phyloP scores from a whole-genome alignment of 2,888 invertebrate genomes.

The Microctonus hyperodae region DNA sequence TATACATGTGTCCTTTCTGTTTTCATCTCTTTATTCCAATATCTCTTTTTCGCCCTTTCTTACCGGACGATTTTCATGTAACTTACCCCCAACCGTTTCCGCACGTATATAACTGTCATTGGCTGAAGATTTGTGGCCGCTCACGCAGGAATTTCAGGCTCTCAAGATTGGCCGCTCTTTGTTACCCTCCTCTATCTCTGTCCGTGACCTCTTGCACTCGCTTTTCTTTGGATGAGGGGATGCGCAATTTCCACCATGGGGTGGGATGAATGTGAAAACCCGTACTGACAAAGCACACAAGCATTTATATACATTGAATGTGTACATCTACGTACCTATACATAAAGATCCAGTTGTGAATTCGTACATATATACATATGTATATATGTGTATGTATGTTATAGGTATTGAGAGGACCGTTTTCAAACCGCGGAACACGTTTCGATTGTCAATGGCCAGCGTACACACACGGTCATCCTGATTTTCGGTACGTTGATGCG shows the following conservation, averaged over 20 bases:
- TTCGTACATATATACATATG: no score
- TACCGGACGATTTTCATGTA: slow-evolving; percentile 21
- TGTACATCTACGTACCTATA: no score
- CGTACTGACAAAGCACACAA: not conserved
- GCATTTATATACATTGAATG: slow-evolving; percentile 11
- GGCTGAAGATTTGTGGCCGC: slow-evolving; percentile 38
- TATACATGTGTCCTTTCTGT: slow-evolving; percentile 28
- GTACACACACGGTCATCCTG: not conserved
- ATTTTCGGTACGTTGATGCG: slow-evolving; percentile 5
- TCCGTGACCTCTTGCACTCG: not conserved
- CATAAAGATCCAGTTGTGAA: no score
- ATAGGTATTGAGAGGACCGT: not conserved
- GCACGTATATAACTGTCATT: slow-evolving; percentile 38
- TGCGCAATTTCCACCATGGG: not conserved
- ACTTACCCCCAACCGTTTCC: slow-evolving; percentile 20
- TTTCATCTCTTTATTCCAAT: not conserved
- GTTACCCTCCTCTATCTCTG: slow-evolving; percentile 24
- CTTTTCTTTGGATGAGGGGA: not conserved
- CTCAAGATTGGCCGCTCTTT: slow-evolving; percentile 38
- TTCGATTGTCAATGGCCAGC: slow-evolving; percentile 28
- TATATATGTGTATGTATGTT: no score
- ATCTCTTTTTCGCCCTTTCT: slow-evolving; percentile 19
- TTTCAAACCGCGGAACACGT: slow-evolving; percentile 30
- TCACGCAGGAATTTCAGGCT: slow-evolving; percentile 32
- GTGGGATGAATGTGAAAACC: not conserved